Base-by-base conservation (phyloP, 2,888 invertebrate genomes). In the Dryomyza anilis region DNA sequence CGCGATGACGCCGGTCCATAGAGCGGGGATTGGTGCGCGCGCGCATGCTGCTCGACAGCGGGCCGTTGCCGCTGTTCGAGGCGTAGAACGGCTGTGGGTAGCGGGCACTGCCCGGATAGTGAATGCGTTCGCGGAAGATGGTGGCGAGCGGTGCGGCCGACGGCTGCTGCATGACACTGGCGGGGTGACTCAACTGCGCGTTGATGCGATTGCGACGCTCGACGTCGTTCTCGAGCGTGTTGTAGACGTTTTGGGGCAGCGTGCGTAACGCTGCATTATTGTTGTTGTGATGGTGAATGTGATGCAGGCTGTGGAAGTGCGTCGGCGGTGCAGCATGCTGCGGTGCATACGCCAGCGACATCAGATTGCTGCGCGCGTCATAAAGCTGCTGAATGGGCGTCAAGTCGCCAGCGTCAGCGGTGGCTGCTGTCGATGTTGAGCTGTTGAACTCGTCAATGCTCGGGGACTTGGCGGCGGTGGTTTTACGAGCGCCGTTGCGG, bases 131-230 rank as follows among this genome's bases (percentile, higher is more conserved):
- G 50, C 82, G 72, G 65, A 79, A 83, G 63, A 83, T 83, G 30
- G 83, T 83, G 14, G 83, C 74, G 29, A 81, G 78, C 2, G 73
- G 73, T 2, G 70, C 55, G 19, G 61, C 75, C 71, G 67, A 73
- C 70, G 58, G 71, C 68, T 55, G 75, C 72, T 57, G 73, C 69
- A 75, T 71, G 66, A 73, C 71, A n/a, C n/a, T n/a, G 56, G 72
- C 68, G 55, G 76, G 72, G 66, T 58, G 74, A 48, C 80, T 79
- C 6, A 81, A 71, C 56, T 82, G 82, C 27, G 80, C 81, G 64
- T 83, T 83, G 30, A 83, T 80, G 39, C 82, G 79, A 71, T 83
- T 83, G 57, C 82, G 71, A 0, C 82, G 76, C 68, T 82, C 82
- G 55, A 83, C 82, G 63, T 83, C 83, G 67, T 72, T 81, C 66